A percentile compares a stretch with the other conserved stretches of the same genome.
Conservation (phyloP, 2,888 invertebrate genomes). For the Charanyca ferruginea region DNA sequence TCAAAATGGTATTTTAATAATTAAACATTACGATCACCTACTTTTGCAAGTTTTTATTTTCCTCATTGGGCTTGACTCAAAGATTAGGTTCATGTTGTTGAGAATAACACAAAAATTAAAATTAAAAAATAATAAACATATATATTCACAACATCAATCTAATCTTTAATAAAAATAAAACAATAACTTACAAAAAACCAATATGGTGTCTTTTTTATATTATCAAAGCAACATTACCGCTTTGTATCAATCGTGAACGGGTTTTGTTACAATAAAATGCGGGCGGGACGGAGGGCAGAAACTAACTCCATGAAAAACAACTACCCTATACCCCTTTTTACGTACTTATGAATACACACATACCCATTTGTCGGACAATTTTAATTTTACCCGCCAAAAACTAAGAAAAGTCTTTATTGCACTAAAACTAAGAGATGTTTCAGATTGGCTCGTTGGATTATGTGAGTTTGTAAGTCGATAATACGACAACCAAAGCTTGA, state of each 20-base stretch:
- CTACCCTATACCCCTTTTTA: conserved; percentile 71
- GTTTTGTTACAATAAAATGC: conserved; percentile 60
- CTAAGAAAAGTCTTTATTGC: conserved; percentile 44
- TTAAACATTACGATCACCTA: too few species aligned
- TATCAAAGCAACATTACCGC: conserved; percentile 41
- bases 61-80: too few species aligned
- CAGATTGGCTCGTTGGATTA: conserved; percentile 36
- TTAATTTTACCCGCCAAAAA: conserved; percentile 44
- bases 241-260: conserved; percentile 51
- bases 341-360: conserved; percentile 72
- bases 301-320: conserved; percentile 71
- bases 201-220: conserved; percentile 58
- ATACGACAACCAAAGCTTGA: conserved; percentile 70
- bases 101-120: too few species aligned
- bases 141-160: not conserved
- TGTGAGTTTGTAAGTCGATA: conserved; percentile 73
- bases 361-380: conserved; percentile 58
- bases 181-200: conserved; percentile 32
- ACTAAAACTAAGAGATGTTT: conserved; percentile 50
- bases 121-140: too few species aligned
- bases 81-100: too few species aligned
- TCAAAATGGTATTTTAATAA: too few species aligned
- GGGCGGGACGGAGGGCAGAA: conserved; percentile 56
- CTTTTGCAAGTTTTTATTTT: too few species aligned
- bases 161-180: conserved; percentile 6